A percentile compares a stretch with the other conserved stretches of the same genome.
phyloP scores from a whole-genome alignment of 2,113 vertebrate genomes.

The Trogon melanurus region DNA sequence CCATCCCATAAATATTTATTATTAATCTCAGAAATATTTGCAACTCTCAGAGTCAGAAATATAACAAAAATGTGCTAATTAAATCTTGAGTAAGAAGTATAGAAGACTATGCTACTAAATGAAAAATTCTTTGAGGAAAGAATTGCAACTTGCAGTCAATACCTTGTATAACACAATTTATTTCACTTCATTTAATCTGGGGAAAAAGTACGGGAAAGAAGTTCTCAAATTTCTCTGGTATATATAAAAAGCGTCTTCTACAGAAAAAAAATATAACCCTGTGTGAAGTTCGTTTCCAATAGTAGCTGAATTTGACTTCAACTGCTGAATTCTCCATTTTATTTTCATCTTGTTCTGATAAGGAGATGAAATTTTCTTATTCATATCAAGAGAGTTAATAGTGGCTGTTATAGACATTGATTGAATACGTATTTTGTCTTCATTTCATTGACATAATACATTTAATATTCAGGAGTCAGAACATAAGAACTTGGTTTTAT shows the following conservation, averaged over 20 bases:
- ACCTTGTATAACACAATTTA: background rate
- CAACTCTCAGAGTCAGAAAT: background rate
- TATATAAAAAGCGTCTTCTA: background rate
- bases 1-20: background rate
- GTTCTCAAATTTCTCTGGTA: background rate
- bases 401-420: background rate
- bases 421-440: background rate
- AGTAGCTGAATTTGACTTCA: background rate
- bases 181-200: conserved; percentile 3
- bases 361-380: background rate
- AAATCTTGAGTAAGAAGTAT: background rate
- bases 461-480: background rate
- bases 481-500: background rate
- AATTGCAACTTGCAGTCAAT: background rate
- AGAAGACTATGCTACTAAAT: background rate
- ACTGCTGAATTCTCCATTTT: background rate
- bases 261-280: background rate
- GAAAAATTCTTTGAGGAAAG: background rate
- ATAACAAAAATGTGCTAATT: background rate
- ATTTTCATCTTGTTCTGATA: background rate
- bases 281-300: background rate
- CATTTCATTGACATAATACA: background rate
- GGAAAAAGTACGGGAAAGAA: background rate
- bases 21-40: background rate
- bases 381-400: background rate